A percentile compares a stretch with the other conserved stretches of the same genome.
phyloP scores from a whole-genome alignment of 2,888 invertebrate genomes.

The Tanypteryx hageni region DNA sequence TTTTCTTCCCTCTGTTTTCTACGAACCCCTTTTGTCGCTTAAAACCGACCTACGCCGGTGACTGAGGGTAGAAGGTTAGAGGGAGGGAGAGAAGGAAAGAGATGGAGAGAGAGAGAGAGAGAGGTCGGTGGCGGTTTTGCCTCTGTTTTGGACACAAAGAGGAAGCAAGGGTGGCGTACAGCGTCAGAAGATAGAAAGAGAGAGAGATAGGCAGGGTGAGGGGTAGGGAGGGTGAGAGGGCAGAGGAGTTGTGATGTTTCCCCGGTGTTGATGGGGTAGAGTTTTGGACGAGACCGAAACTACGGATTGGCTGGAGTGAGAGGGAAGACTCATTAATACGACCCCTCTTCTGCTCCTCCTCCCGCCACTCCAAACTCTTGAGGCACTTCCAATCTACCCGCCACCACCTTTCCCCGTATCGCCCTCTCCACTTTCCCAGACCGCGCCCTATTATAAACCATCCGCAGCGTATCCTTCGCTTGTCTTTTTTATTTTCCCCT shows the following conservation, averaged over 20 bases:
- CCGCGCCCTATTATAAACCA: background rate
- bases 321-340: conserved; percentile 3
- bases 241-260: background rate
- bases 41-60: background rate
- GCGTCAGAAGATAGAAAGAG: too few relatives aligned
- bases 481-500: background rate
- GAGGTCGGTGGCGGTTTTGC: background rate
- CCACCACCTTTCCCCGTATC: background rate
- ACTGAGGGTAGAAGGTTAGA: background rate
- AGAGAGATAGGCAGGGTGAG: background rate
- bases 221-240: background rate
- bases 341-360: background rate
- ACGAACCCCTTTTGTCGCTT: background rate
- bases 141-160: conserved; percentile 34
- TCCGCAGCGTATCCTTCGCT: background rate
- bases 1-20: background rate
- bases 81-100: background rate
- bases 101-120: background rate
- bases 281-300: background rate
- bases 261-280: background rate
- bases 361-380: too few relatives aligned
- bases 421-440: background rate
- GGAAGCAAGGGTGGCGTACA: background rate
- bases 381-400: background rate
- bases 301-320: background rate